These are phyloP conservation scores for Silurus lanzhouensis DNA, from an alignment of 2,797 vertebrate species.

Conservation along the genomic window DNA sequence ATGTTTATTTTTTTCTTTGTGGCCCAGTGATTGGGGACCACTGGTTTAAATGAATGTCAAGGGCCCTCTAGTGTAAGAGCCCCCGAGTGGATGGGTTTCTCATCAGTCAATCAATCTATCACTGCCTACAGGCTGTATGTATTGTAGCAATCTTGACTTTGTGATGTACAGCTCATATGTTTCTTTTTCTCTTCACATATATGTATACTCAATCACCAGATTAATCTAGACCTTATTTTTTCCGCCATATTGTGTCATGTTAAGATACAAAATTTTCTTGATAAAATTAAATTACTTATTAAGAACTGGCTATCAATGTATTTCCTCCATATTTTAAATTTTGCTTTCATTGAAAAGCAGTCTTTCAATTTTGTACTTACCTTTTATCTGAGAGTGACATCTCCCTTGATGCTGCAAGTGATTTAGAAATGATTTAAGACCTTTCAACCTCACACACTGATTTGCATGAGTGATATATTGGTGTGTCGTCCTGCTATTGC, in stretches of 20 bases:
- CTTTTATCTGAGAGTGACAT: slow-evolving; percentile 30
- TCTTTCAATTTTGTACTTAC: slow-evolving; percentile 43
- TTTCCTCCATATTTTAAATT: slow-evolving; percentile 29
- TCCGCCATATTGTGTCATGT: background rate
- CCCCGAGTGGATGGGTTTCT: background rate
- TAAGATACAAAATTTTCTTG: slow-evolving; percentile 46
- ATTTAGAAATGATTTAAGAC: slow-evolving; percentile 63
- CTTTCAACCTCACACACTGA: slow-evolving; percentile 51
- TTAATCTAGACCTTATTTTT: background rate
- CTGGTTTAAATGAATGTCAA: background rate
- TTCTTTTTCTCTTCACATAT: background rate
- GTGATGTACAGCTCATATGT: background rate
- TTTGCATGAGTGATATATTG: slow-evolving; percentile 46
- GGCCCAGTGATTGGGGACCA: too few species aligned
- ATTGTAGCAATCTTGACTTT: background rate
- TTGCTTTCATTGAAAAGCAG: slow-evolving; percentile 45
- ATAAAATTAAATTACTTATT: slow-evolving; percentile 42
- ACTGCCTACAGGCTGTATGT: background rate
- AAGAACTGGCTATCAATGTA: slow-evolving; percentile 39
- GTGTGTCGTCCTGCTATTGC: slow-evolving; percentile 27
- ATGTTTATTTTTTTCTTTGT: too few species aligned
- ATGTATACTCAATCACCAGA: background rate
- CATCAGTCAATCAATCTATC: background rate
- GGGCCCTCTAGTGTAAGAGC: background rate
- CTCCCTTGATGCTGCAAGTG: slow-evolving; percentile 50